These are phyloP conservation scores for Micrasema longulum DNA, from an alignment of 1,140 invertebrate genomes.

Conservation along the genomic window DNA sequence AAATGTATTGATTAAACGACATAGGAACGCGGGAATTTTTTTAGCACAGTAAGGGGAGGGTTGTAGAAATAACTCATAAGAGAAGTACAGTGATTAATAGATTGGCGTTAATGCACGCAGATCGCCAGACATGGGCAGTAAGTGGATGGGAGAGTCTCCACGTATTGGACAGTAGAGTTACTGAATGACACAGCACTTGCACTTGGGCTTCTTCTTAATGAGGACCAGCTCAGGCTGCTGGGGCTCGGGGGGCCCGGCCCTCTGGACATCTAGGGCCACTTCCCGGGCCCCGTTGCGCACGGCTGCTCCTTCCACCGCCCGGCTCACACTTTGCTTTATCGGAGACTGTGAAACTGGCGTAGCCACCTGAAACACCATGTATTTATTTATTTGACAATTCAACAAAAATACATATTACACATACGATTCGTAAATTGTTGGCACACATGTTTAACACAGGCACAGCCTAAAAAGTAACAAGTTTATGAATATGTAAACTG, in stretches of 20 bases:
- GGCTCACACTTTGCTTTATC: conserved; percentile 59
- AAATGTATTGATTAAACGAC: too few species aligned
- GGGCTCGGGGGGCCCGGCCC: conserved; percentile 78
- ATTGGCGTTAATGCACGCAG: too few species aligned
- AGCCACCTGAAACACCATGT: conserved; percentile 61
- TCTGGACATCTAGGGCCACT: conserved; percentile 77
- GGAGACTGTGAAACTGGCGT: conserved; percentile 59
- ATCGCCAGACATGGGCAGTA: background rate
- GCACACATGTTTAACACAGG: too few species aligned
- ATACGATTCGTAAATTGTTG: too few species aligned
- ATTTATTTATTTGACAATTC: too few species aligned
- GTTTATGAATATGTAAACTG: too few species aligned
- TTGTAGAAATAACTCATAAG: too few species aligned
- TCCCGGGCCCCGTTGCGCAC: conserved; percentile 62
- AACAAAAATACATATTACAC: too few species aligned
- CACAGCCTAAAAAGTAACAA: too few species aligned
- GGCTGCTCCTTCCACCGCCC: conserved; percentile 59
- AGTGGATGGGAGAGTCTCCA: background rate
- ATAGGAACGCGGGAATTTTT: too few species aligned
- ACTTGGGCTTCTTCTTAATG: conserved; percentile 91
- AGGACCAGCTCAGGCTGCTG: conserved; percentile 86
- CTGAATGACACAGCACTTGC: conserved; percentile 90
- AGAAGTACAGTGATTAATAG: too few species aligned
- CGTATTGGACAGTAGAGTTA: conserved; percentile 72
- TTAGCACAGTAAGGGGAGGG: too few species aligned